Base-by-base conservation (phyloP, 2,797 vertebrate genomes). In the Acestrorhynchus altus region DNA sequence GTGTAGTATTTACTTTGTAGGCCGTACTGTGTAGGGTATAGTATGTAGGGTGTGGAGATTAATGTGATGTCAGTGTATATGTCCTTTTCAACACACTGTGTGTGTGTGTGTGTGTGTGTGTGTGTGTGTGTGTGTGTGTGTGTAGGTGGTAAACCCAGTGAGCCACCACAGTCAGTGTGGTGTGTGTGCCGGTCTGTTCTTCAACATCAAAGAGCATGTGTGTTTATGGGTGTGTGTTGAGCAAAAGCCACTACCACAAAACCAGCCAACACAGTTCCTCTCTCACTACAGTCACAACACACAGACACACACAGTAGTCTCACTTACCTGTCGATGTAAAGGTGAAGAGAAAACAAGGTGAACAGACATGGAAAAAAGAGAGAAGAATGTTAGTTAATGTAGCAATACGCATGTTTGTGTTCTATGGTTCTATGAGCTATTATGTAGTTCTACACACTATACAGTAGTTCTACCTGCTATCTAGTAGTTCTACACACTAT, bases 251-350 rank as follows among this genome's bases (percentile, higher is more conserved):
- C 78, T 83, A 83, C 77, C 83, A 59, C 87, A 52, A 24, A 5
- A 52, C 71, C 71, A 73, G 73, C 31, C 35, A 63, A 74, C 22
- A 56, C 66, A 47, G 61, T 82, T 87, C 83, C 86, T 84, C 79
- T 77, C 76, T 63, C 51, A 31, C 47, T 56, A 8, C 20, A 24
- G 52, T 56, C 67, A 39, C 49, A n/a, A 8, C 52, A 26, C 54
- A 59, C 13, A 59, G 26, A 31, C 56, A 31, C 26, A 31, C 28
- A 31, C 31, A 2, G 31, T 35, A 35, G 31, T 6, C 6, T 2
- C 31, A 52, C 6, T 93, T 83, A 92, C 92, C 92, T 93, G 39
- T 16, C 65, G 80, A 81, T 65, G 82, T 51, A 10, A 63, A 44
- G 64, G 13, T 35, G 31, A 35, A 2, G 61, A 31, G 69, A 44